Evolutionary conservation across 2,888 invertebrate species (phyloP).

Genomic region (Nebria brevicollis): DNA sequence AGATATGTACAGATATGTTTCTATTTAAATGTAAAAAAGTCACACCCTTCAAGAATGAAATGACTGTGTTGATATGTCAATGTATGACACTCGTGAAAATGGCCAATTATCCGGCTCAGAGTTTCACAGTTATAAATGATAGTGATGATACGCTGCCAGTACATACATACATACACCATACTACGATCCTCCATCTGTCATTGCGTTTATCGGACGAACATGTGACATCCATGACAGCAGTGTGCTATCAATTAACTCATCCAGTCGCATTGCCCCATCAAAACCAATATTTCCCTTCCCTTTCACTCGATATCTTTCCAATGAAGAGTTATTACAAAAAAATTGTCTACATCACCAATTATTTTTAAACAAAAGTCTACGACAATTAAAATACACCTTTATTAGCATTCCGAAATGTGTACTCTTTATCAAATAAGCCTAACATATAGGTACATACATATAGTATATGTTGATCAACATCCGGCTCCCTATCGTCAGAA

Average conservation of each 20-base stretch:
- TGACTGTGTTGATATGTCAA: background rate
- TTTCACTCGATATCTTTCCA: background rate
- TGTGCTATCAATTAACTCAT: constrained; percentile 14
- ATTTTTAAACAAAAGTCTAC: background rate
- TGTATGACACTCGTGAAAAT: background rate
- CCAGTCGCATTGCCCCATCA: background rate
- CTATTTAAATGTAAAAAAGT: no score
- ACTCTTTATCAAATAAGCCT: no score
- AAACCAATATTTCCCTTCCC: background rate
- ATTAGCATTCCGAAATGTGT: no score
- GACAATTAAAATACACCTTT: no score
- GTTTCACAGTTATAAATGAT: constrained; percentile 4
- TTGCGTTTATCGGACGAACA: constrained; percentile 12
- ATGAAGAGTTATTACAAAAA: background rate
- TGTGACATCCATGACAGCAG: background rate
- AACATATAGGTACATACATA: background rate
- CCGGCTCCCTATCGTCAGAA: constrained; percentile 6
- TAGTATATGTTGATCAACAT: background rate
- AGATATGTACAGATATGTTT: no score
- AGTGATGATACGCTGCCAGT: background rate
- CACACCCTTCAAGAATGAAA: background rate
- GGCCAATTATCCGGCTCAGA: background rate
- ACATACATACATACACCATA: background rate
- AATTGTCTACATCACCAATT: background rate
- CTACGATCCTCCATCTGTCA: constrained; percentile 17